phyloP scores from a whole-genome alignment of 2,797 vertebrate species.

The Ceryle rudis region DNA sequence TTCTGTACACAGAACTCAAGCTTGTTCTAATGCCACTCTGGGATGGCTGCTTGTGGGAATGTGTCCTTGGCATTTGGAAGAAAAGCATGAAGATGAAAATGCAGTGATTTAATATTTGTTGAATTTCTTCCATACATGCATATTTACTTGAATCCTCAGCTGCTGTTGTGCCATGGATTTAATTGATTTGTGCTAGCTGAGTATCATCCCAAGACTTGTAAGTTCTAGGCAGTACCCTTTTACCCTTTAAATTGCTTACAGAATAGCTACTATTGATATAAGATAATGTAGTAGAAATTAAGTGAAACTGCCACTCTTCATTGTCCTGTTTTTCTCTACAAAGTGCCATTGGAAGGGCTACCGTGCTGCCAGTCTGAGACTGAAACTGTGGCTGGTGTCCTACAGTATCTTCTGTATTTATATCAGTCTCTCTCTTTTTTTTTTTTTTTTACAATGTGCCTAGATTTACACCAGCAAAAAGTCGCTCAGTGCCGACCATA shows the following conservation, averaged over 20 bases:
- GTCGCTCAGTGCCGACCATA: not conserved
- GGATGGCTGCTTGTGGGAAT: not conserved
- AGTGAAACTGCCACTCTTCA: not conserved
- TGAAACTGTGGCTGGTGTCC: not conserved
- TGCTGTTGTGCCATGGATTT: not conserved
- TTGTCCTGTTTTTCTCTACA: not conserved
- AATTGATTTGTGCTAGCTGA: not conserved
- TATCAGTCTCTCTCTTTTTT: not conserved
- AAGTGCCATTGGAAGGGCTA: not conserved
- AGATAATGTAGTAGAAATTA: not conserved
- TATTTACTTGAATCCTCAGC: slow-evolving; percentile 20
- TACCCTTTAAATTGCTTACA: not conserved
- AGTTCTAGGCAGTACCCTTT: not conserved
- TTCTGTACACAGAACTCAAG: not conserved
- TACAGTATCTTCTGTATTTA: not conserved
- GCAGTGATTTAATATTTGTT: not conserved
- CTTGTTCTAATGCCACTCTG: not conserved
- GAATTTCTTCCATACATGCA: not conserved
- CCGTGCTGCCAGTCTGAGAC: not conserved
- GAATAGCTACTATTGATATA: not conserved
- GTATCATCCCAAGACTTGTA: not conserved
- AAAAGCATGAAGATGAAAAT: not conserved
- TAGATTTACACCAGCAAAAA: not conserved
- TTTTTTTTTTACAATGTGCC: not conserved
- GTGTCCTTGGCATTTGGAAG: not conserved